These are phyloP conservation scores for Prosapia bicincta DNA, from an alignment of 2,888 invertebrate genomes.

Conservation along the genomic window DNA sequence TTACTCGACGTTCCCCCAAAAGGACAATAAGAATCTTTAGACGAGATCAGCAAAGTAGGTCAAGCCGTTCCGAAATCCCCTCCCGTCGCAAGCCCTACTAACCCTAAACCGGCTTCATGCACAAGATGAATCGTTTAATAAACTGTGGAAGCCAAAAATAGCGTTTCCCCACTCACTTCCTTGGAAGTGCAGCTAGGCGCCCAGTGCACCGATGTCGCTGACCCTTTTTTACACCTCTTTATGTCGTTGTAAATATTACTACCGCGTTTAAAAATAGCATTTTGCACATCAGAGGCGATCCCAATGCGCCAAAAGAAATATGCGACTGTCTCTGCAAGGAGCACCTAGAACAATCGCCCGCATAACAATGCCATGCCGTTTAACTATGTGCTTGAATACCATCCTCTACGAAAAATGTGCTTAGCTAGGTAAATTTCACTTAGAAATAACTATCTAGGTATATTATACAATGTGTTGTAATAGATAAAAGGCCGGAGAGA, in stretches of 20 bases:
- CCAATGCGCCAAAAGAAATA: background rate
- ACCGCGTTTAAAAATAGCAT: background rate
- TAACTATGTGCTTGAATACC: too few relatives aligned
- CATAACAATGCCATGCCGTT: too few relatives aligned
- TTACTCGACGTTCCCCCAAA: too few relatives aligned
- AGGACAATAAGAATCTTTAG: background rate
- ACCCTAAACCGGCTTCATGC: constrained; percentile 21
- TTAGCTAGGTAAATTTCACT: too few relatives aligned
- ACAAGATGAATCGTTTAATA: constrained; percentile 25
- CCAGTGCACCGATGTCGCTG: constrained; percentile 7
- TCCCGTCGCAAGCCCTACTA: background rate
- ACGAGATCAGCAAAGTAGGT: background rate
- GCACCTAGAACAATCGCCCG: too few relatives aligned
- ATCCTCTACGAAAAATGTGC: too few relatives aligned
- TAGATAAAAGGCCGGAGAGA: too few relatives aligned
- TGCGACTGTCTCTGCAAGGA: too few relatives aligned
- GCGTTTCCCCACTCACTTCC: constrained; percentile 10
- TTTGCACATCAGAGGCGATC: background rate
- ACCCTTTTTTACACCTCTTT: constrained; percentile 27
- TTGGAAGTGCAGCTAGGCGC: background rate
- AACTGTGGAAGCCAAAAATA: constrained; percentile 23
- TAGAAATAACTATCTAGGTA: too few relatives aligned
- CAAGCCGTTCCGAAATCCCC: background rate
- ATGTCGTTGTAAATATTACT: constrained; percentile 26
- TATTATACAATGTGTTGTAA: too few relatives aligned